phyloP scores from a whole-genome alignment of 2,888 invertebrate species.

The Lagria hirta region DNA sequence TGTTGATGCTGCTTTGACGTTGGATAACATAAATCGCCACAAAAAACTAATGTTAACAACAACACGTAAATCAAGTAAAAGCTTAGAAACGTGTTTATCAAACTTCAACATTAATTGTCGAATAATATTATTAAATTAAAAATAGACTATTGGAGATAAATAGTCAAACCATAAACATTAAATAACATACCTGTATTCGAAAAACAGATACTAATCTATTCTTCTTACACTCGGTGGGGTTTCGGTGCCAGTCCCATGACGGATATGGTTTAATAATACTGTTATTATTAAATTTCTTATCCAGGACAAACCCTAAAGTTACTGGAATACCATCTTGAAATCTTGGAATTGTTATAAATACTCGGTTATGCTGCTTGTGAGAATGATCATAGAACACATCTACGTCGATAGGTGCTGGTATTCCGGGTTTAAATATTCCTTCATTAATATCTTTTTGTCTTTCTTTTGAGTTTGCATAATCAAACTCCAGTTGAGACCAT shows the following conservation, averaged over 20 bases:
- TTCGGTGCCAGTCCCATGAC: constrained; percentile 58
- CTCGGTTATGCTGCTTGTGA: constrained; percentile 50
- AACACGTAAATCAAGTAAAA: too few relatives aligned
- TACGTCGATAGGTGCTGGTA: constrained; percentile 68
- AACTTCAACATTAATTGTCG: too few relatives aligned
- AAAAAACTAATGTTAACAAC: too few relatives aligned
- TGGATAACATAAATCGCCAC: too few relatives aligned
- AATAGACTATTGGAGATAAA: too few relatives aligned
- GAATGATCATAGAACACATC: constrained; percentile 61
- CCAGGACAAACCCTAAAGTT: constrained; percentile 65
- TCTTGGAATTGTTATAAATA: constrained; percentile 74
- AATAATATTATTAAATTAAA: too few relatives aligned
- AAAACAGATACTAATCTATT: constrained; percentile 73
- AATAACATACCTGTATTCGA: constrained; percentile 70
- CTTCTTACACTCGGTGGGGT: constrained; percentile 42
- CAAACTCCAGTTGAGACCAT: constrained; percentile 69
- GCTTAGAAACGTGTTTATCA: too few relatives aligned
- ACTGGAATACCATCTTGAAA: constrained; percentile 72
- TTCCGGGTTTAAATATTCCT: constrained; percentile 61
- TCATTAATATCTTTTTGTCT: constrained; percentile 54
- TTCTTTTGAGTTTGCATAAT: constrained; percentile 58
- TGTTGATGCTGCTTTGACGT: too few relatives aligned
- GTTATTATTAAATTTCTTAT: constrained; percentile 37
- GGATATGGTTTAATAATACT: constrained; percentile 60
- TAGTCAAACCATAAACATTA: too few relatives aligned